Conservation (phyloP, 2,113 vertebrate species). For the Corythornis madagascariensis region DNA sequence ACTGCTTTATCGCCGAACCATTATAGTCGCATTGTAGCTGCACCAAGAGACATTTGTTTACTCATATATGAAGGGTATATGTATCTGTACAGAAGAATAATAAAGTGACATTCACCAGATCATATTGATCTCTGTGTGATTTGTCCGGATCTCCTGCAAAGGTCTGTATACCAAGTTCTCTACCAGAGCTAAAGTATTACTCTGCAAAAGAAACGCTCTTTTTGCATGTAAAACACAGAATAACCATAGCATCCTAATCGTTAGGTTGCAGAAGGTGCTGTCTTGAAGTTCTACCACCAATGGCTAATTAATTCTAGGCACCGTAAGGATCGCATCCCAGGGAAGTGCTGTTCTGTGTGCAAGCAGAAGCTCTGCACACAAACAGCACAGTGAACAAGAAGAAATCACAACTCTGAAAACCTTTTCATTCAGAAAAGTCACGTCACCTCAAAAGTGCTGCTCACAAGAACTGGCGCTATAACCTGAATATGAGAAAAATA, state of each 20-base stretch:
- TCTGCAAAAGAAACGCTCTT: neutral
- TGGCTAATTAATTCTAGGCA: slow-evolving; percentile 49
- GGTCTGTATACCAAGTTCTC: neutral
- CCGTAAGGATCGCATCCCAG: neutral
- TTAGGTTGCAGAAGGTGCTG: slow-evolving; percentile 26
- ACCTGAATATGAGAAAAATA: neutral
- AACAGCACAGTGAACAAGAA: slow-evolving; percentile 15
- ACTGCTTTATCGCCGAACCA: too few relatives aligned
- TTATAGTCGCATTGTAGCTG: too few relatives aligned
- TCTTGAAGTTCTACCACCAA: slow-evolving; percentile 38
- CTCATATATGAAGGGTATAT: too few relatives aligned
- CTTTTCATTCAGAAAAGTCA: slow-evolving; percentile 58
- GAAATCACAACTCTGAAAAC: slow-evolving; percentile 25
- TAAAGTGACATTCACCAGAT: too few relatives aligned
- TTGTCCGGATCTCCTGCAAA: neutral
- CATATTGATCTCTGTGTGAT: too few relatives aligned
- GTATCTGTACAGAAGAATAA: too few relatives aligned
- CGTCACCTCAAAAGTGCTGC: neutral
- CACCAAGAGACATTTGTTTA: too few relatives aligned
- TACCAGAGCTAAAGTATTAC: neutral
- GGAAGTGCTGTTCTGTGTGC: neutral
- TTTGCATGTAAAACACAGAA: neutral
- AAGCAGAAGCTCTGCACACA: slow-evolving; percentile 30
- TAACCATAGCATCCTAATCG: neutral
- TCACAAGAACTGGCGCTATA: neutral